Conservation (phyloP, 2,113 vertebrate genomes). For the Plestiodon gilberti region DNA sequence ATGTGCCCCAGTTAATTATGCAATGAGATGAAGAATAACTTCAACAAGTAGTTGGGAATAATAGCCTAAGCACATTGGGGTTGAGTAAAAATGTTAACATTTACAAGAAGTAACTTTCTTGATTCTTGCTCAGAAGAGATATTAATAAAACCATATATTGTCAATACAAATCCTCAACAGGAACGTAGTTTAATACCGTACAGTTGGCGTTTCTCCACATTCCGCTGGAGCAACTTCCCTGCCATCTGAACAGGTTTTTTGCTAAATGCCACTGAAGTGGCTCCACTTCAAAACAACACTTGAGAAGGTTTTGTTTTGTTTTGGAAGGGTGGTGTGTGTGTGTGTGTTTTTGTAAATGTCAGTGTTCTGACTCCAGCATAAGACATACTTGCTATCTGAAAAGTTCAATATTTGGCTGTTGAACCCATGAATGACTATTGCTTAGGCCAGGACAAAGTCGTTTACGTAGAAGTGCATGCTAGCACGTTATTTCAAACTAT, state of each 20-base stretch:
- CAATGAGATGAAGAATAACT: neutral
- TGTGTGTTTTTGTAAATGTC: conserved; percentile 55
- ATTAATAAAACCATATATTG: conserved; percentile 62
- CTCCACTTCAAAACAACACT: conserved; percentile 75
- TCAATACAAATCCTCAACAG: conserved; percentile 74
- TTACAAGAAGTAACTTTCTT: conserved; percentile 35
- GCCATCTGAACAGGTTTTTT: conserved; percentile 77
- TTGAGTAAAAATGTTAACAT: conserved; percentile 17
- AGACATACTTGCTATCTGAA: conserved; percentile 30
- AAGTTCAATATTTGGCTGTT: neutral
- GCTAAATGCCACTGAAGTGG: conserved; percentile 76
- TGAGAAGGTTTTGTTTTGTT: conserved; percentile 72
- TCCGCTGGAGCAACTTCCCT: conserved; percentile 74
- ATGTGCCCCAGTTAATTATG: neutral
- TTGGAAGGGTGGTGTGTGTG: conserved; percentile 56
- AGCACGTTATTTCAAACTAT: conserved; percentile 16
- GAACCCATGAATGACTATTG: conserved; percentile 15
- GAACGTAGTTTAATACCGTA: conserved; percentile 71
- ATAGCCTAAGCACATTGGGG: neutral
- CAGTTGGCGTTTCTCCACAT: conserved; percentile 72
- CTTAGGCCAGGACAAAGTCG: neutral
- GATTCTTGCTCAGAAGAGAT: conserved; percentile 44
- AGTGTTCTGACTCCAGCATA: conserved; percentile 45
- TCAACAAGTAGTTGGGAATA: neutral
- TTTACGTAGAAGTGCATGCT: neutral